A percentile compares a stretch with the other conserved stretches of the same genome.
Conservation (phyloP, 2,113 vertebrate species). For the Platanista minor region DNA sequence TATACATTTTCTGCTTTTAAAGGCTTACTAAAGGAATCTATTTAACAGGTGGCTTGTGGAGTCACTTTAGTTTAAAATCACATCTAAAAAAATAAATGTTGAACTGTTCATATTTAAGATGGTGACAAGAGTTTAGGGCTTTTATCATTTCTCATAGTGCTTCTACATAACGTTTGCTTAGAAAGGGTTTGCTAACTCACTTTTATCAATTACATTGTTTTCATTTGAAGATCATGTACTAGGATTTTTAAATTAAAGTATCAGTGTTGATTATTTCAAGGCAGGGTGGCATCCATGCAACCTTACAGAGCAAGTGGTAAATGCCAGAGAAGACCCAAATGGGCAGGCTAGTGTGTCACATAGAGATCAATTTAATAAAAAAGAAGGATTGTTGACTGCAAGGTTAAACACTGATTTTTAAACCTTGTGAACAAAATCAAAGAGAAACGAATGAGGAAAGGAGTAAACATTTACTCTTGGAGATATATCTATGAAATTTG, state of each 20-base stretch:
- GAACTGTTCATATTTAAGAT: background rate
- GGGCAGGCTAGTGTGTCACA: background rate
- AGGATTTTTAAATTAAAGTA: background rate
- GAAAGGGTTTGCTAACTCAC: background rate
- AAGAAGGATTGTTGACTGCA: background rate
- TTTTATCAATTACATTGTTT: background rate
- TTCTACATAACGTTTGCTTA: background rate
- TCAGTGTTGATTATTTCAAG: background rate
- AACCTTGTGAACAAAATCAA: background rate
- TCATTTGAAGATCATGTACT: background rate
- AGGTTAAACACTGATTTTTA: background rate
- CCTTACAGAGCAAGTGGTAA: background rate
- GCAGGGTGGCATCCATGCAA: background rate
- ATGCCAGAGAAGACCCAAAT: background rate
- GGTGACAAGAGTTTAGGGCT: background rate
- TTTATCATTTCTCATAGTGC: background rate
- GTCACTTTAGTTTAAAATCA: background rate
- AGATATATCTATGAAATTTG: background rate
- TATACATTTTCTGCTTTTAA: constrained; percentile 1
- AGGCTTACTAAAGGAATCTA: background rate
- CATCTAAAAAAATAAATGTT: background rate
- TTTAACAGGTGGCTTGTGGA: background rate
- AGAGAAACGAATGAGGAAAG: background rate
- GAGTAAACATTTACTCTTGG: background rate
- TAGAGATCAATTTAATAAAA: background rate